A percentile compares a stretch with the other conserved stretches of the same genome.
Conservation (phyloP, 2,888 invertebrate species). For the Pyrgus malvae region DNA sequence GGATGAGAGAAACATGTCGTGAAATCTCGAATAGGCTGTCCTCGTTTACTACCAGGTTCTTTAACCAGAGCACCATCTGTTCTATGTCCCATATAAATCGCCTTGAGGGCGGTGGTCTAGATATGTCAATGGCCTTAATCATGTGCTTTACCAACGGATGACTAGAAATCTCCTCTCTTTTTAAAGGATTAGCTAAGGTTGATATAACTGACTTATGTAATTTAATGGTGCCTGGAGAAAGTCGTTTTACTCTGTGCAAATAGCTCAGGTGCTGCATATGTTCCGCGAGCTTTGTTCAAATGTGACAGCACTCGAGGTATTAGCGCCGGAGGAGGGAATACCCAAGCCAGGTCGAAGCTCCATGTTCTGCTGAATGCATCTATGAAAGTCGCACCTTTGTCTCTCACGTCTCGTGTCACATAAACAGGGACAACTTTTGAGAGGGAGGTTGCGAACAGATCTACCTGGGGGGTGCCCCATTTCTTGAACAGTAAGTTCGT, state of each 20-base stretch:
- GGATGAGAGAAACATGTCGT: not conserved
- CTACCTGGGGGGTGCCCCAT: constrained; percentile 27
- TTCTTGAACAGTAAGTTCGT: constrained; percentile 6
- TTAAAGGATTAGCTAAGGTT: constrained; percentile 14
- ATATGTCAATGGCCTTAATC: not conserved
- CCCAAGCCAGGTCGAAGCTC: constrained; percentile 34
- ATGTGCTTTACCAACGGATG: constrained; percentile 9
- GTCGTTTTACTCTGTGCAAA: constrained; percentile 4
- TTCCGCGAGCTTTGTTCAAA: constrained; percentile 27
- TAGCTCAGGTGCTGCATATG: not conserved
- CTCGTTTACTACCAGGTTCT: not conserved
- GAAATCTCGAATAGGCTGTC: not conserved
- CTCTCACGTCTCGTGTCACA: not conserved
- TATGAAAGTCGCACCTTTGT: constrained; percentile 13
- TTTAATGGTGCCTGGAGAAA: constrained; percentile 17
- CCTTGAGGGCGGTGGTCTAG: not conserved
- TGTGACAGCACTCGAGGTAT: constrained; percentile 33
- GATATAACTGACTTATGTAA: constrained; percentile 25
- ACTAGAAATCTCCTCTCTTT: not conserved
- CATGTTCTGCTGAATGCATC: constrained; percentile 34
- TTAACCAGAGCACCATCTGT: not conserved
- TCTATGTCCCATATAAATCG: not conserved
- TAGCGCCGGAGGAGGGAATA: constrained; percentile 35
- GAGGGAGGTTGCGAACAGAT: constrained; percentile 31
- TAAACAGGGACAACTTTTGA: constrained; percentile 29